Conservation (phyloP, 2,888 invertebrate species). For the Nemotelus nigrinus region DNA sequence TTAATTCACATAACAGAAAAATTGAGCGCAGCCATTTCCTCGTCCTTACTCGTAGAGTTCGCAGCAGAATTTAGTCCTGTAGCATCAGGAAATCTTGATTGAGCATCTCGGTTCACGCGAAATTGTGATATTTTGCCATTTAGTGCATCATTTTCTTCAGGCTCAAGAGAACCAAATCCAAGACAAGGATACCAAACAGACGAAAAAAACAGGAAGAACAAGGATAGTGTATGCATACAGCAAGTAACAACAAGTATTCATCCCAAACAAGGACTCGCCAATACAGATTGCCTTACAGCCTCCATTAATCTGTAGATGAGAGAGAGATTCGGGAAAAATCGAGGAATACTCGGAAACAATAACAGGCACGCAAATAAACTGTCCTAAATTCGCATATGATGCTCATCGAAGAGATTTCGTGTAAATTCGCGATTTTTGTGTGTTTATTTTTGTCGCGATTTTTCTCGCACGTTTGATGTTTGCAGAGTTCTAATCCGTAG, state of each 20-base stretch:
- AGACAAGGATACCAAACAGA: conserved; percentile 1
- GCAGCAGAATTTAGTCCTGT: neutral
- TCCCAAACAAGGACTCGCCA: neutral
- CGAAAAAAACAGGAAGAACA: conserved; percentile 5
- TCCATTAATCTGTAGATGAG: conserved; percentile 12
- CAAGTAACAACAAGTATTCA: conserved; percentile 19
- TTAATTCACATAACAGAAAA: conserved; percentile 35
- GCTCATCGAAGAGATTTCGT: neutral
- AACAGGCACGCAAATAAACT: neutral
- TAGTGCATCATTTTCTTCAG: neutral
- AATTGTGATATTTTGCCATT: conserved; percentile 16
- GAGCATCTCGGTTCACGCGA: neutral
- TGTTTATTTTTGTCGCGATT: conserved; percentile 5
- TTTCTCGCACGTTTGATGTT: neutral
- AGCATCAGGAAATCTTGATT: neutral
- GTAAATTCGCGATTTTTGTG: neutral
- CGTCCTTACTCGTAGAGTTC: conserved; percentile 11
- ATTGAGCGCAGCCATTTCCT: conserved; percentile 17
- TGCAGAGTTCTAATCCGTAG: too few relatives aligned
- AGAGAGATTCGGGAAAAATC: neutral
- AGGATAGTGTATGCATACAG: conserved; percentile 14
- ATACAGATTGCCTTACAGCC: conserved; percentile 11
- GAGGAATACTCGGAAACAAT: neutral
- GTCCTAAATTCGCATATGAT: conserved; percentile 12
- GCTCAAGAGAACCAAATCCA: neutral